Evolutionary conservation across 2,113 vertebrate genomes (phyloP).

Genomic region (Bungarus multicinctus): DNA sequence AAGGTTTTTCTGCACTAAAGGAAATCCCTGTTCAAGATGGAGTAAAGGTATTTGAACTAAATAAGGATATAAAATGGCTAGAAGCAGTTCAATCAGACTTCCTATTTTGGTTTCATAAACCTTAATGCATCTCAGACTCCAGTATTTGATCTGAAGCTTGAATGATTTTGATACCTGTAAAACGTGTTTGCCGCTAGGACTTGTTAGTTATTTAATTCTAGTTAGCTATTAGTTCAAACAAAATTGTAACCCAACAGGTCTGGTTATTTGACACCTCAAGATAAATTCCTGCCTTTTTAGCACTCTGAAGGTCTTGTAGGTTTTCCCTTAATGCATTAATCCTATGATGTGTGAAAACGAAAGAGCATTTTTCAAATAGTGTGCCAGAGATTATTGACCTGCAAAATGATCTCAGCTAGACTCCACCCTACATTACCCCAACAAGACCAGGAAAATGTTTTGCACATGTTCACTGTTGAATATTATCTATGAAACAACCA

Average conservation of each 20-base stretch:
- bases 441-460: background rate
- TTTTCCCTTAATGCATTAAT: background rate
- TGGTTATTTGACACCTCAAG: background rate
- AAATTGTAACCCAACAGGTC: background rate
- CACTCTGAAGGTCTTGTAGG: background rate
- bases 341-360: background rate
- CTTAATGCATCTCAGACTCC: background rate
- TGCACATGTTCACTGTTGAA: background rate
- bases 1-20: background rate
- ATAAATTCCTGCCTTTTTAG: background rate
- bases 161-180: background rate
- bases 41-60: background rate
- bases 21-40: background rate
- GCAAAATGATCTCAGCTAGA: background rate
- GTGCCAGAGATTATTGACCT: background rate
- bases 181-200: background rate
- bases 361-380: background rate
- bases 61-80: background rate
- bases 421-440: background rate
- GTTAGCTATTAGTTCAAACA: background rate
- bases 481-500: background rate
- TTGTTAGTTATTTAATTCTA: background rate
- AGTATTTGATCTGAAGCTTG: background rate
- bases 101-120: background rate
- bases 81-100: background rate